Percentiles rank a stretch among this genome's conserved stretches.
Conservation (phyloP, 2,113 vertebrate species). For the Marmota monax region DNA sequence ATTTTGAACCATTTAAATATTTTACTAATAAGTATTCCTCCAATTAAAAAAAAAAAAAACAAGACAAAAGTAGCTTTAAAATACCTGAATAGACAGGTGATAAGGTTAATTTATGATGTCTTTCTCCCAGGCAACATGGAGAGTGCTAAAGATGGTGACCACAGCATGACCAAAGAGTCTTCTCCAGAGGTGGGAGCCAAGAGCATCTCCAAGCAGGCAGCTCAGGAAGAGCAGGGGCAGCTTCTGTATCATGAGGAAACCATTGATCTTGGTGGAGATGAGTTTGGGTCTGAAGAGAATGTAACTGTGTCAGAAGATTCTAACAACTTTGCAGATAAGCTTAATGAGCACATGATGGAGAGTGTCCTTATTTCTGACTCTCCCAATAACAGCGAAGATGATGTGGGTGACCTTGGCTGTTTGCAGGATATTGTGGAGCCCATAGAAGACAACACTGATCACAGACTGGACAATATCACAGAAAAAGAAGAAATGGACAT, state of each 20-base stretch:
- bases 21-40: background rate
- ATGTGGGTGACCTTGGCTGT: slow-evolving; percentile 92
- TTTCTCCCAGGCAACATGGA: slow-evolving; percentile 89
- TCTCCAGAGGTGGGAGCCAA: background rate
- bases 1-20: background rate
- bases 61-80: too few species aligned
- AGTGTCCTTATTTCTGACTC: slow-evolving; percentile 99
- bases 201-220: background rate
- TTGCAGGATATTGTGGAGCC: slow-evolving; percentile 88
- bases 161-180: background rate
- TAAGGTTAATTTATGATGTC: background rate
- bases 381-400: slow-evolving; percentile 96
- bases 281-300: slow-evolving; percentile 91
- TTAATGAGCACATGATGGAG: slow-evolving; percentile 99
- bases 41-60: background rate
- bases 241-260: slow-evolving; percentile 92
- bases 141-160: slow-evolving; percentile 59
- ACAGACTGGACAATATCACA: slow-evolving; percentile 51
- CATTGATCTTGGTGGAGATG: slow-evolving; percentile 93
- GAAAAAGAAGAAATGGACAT: slow-evolving; percentile 68
- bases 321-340: slow-evolving; percentile 90
- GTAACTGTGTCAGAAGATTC: slow-evolving; percentile 91
- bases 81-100: accelerated
- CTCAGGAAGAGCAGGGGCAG: slow-evolving; percentile 79
- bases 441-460: slow-evolving; percentile 77